These are phyloP conservation scores for Todiramphus saurophagus DNA, from an alignment of 2,113 vertebrate genomes.

Conservation along the genomic window DNA sequence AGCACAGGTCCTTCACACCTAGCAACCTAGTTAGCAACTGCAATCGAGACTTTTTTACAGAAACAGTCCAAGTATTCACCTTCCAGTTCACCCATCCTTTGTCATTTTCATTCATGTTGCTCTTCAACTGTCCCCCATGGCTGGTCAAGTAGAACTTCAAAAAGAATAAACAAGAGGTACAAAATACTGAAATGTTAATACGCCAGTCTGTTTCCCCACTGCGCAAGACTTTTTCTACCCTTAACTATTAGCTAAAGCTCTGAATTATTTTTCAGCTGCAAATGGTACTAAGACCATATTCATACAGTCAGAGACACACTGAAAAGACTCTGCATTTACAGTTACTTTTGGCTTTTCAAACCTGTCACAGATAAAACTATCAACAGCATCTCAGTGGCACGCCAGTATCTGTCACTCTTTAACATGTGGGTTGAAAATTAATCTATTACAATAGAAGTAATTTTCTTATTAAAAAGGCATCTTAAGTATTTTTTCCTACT, in stretches of 20 bases:
- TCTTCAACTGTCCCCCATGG: constrained; percentile 90
- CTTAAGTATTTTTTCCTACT: neutral
- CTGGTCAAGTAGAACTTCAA: constrained; percentile 92
- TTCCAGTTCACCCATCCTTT: constrained; percentile 99
- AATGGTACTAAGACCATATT: neutral
- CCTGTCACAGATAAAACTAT: neutral
- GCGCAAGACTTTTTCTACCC: neutral
- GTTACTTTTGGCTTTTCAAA: neutral
- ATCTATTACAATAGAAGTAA: neutral
- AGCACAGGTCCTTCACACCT: neutral
- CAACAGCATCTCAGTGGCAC: neutral
- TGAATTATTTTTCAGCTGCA: neutral
- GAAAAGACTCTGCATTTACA: rapidly evolving
- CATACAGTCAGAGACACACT: neutral
- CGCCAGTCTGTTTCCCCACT: neutral
- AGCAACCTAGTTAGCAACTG: neutral
- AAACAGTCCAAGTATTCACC: constrained; percentile 71
- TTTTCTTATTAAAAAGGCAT: neutral
- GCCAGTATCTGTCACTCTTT: neutral
- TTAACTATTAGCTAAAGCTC: neutral
- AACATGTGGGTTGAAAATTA: neutral
- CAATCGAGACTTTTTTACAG: neutral
- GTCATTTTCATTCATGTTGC: constrained; percentile 94
- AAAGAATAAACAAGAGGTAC: neutral
- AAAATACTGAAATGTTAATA: neutral